Evolutionary conservation across 2,797 vertebrate species (phyloP).

Genomic region (Tragopan temminckii): DNA sequence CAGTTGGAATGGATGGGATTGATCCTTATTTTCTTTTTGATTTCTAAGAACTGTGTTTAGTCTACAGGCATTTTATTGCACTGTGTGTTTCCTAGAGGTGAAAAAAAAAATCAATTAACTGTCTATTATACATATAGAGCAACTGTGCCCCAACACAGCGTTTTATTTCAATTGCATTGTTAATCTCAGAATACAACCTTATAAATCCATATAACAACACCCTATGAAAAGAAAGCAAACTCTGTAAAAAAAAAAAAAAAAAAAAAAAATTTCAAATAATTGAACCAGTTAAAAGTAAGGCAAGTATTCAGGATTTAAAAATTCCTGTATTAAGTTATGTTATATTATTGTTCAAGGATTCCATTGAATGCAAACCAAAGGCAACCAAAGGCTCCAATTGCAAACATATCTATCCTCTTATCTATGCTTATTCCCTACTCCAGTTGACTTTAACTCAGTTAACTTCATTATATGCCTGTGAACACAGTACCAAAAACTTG

Average conservation of each 20-base stretch:
- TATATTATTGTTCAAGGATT: not conserved
- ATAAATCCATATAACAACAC: not conserved
- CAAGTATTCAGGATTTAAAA: not conserved
- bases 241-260: not conserved
- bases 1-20: constrained; percentile 5
- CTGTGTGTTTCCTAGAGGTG: not conserved
- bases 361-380: not conserved
- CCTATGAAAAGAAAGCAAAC: not conserved
- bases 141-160: not conserved
- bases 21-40: constrained; percentile 51
- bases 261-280: not conserved
- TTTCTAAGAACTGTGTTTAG: constrained; percentile 25
- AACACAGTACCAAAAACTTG: not conserved
- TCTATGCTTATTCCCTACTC: not conserved
- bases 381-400: not conserved
- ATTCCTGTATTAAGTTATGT: not conserved
- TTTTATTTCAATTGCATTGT: not conserved
- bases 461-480: not conserved
- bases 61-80: constrained; percentile 4
- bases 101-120: not conserved
- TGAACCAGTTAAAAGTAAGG: not conserved
- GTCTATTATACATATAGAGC: not conserved
- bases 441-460: not conserved
- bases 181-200: not conserved
- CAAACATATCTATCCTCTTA: not conserved